phyloP scores from a whole-genome alignment of 2,113 vertebrate species.

The Petrocephalus microphthalmus region DNA sequence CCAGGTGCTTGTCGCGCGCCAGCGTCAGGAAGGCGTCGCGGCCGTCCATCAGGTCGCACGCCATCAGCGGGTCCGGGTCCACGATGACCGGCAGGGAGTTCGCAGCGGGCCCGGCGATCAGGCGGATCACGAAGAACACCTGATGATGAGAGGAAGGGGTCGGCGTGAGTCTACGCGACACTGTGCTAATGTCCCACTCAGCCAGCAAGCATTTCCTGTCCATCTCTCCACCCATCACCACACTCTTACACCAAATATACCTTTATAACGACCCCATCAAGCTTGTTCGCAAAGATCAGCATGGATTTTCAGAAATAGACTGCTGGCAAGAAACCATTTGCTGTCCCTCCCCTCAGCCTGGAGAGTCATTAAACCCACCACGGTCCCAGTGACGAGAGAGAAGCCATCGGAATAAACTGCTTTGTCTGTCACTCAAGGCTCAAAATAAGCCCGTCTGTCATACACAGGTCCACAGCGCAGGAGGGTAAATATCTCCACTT shows the following conservation, averaged over 20 bases:
- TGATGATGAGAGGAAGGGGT: constrained; percentile 34
- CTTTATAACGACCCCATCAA: neutral
- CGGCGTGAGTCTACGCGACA: neutral
- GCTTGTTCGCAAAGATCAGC: neutral
- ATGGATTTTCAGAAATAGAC: neutral
- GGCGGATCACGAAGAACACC: constrained; percentile 97
- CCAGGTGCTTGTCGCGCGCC: constrained; percentile 94
- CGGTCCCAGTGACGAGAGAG: neutral
- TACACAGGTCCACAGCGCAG: neutral
- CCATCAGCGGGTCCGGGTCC: constrained; percentile 89
- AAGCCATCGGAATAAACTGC: neutral
- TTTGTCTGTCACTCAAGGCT: neutral
- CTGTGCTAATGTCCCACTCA: neutral
- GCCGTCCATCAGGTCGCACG: constrained; percentile 95
- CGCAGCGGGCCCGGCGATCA: constrained; percentile 82
- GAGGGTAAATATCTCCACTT: neutral
- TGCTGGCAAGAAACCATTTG: neutral
- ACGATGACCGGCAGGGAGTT: constrained; percentile 85
- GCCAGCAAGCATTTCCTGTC: neutral
- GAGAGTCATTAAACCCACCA: neutral
- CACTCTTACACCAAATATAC: neutral
- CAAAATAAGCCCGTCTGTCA: neutral
- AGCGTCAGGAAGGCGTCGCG: constrained; percentile 93
- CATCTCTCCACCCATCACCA: neutral
- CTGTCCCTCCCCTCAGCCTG: neutral